These are phyloP conservation scores for Drosophila neutralis DNA, from an alignment of 2,888 invertebrate species.

Conservation along the genomic window DNA sequence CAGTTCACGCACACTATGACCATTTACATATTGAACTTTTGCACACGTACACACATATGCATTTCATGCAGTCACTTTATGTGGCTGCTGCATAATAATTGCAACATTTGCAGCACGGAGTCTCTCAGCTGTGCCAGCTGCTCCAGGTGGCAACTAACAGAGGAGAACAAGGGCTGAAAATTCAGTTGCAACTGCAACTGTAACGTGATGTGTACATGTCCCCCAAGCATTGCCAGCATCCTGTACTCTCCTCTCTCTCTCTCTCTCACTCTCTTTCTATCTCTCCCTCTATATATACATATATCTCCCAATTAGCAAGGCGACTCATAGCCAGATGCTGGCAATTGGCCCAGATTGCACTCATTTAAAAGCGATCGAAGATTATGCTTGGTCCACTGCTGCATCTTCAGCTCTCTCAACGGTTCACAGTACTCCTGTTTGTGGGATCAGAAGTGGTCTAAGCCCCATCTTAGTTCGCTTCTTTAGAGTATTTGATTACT, in stretches of 20 bases:
- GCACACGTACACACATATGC: slow-evolving; percentile 24
- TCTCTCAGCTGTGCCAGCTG: slow-evolving; percentile 52
- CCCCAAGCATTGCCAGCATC: slow-evolving; percentile 57
- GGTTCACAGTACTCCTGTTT: not conserved
- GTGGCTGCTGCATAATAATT: slow-evolving; percentile 72
- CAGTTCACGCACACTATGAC: slow-evolving; percentile 62
- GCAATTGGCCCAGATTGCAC: slow-evolving; percentile 45
- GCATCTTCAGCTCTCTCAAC: not conserved
- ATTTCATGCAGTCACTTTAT: slow-evolving; percentile 41
- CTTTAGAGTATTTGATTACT: not conserved
- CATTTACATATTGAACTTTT: slow-evolving; percentile 78
- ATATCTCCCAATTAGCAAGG: slow-evolving; percentile 36
- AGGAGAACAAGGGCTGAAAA: slow-evolving; percentile 47
- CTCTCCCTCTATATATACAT: not conserved
- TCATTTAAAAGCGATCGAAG: slow-evolving; percentile 41
- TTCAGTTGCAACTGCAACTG: slow-evolving; percentile 34
- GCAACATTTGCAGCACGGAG: slow-evolving; percentile 66
- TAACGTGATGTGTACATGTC: slow-evolving; percentile 46
- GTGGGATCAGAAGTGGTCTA: not conserved
- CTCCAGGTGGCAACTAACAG: slow-evolving; percentile 29
- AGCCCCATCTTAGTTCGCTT: not conserved
- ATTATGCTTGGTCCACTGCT: slow-evolving; percentile 5
- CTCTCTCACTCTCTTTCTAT: not conserved
- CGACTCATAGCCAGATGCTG: slow-evolving; percentile 42
- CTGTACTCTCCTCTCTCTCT: slow-evolving; percentile 14